Conservation (phyloP, 2,797 vertebrate species). For the Leptodactylus fallax region DNA sequence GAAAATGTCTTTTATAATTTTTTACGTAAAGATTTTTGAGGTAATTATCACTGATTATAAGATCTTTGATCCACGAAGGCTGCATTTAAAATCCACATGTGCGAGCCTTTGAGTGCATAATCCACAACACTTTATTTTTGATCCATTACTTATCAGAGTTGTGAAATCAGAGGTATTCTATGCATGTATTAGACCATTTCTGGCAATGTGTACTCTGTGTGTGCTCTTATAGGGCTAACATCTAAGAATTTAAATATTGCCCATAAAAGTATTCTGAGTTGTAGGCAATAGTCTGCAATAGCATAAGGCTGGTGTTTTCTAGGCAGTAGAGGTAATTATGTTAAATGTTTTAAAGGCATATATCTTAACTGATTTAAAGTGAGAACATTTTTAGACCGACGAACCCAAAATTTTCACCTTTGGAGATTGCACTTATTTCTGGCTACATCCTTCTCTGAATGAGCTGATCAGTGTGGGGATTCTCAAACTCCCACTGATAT, state of each 20-base stretch:
- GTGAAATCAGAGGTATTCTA: not conserved
- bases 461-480: no score
- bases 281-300: no score
- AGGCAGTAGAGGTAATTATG: no score
- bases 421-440: no score
- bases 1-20: not conserved
- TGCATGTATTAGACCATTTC: not conserved
- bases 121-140: not conserved
- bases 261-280: not conserved
- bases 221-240: no score
- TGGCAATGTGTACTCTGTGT: not conserved
- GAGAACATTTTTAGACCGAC: no score
- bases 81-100: conserved; percentile 6
- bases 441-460: no score
- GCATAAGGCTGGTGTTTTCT: no score
- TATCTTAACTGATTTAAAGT: no score
- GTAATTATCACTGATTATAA: conserved; percentile 25
- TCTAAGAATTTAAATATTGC: not conserved
- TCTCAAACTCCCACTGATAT: no score
- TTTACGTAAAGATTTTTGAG: not conserved
- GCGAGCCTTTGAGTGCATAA: not conserved
- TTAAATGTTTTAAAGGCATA: no score
- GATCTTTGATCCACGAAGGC: not conserved
- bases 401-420: no score
- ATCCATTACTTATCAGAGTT: not conserved